Evolutionary conservation across 2,888 invertebrate genomes (phyloP).

Genomic region (Pedicia rivosa): DNA sequence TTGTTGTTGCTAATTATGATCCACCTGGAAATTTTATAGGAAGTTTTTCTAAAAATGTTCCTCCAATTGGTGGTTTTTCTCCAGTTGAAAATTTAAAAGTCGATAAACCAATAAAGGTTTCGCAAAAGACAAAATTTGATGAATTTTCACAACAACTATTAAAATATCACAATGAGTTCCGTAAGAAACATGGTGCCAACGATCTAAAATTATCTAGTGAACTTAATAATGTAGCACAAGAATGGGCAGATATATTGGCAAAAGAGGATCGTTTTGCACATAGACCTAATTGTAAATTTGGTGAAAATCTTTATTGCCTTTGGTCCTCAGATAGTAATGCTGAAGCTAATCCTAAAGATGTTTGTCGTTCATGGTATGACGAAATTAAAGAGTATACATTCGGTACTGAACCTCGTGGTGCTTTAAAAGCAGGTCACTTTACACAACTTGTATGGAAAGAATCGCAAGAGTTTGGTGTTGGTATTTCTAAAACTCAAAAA

Average conservation of each 20-base stretch:
- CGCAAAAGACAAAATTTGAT: slow-evolving; percentile 15
- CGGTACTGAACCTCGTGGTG: slow-evolving; percentile 26
- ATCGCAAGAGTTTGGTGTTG: slow-evolving; percentile 52
- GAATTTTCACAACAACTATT: slow-evolving; percentile 35
- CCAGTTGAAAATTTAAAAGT: too few species aligned
- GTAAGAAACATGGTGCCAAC: slow-evolving; percentile 39
- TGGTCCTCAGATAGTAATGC: slow-evolving; percentile 38
- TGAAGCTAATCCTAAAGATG: slow-evolving; percentile 35
- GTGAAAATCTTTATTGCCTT: slow-evolving; percentile 41
- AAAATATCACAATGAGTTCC: slow-evolving; percentile 42
- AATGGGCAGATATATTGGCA: slow-evolving; percentile 55
- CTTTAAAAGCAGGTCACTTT: slow-evolving; percentile 45
- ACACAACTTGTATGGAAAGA: slow-evolving; percentile 59
- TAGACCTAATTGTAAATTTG: slow-evolving; percentile 43
- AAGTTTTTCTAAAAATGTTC: slow-evolving; percentile 56
- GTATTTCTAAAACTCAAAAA: slow-evolving; percentile 50
- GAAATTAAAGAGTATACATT: slow-evolving; percentile 37
- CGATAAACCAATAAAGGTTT: too few species aligned
- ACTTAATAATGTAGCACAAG: slow-evolving; percentile 44
- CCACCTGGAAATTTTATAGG: slow-evolving; percentile 79
- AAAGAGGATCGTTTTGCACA: slow-evolving; percentile 46
- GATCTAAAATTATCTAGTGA: slow-evolving; percentile 42
- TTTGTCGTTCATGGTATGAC: slow-evolving; percentile 38
- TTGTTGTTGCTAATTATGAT: slow-evolving; percentile 75
- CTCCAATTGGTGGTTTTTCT: slow-evolving; percentile 34